Percentiles rank a stretch among this genome's conserved stretches.
phyloP scores from a whole-genome alignment of 92 coral and sea anemone genomes.

The Siderastrea radians region DNA sequence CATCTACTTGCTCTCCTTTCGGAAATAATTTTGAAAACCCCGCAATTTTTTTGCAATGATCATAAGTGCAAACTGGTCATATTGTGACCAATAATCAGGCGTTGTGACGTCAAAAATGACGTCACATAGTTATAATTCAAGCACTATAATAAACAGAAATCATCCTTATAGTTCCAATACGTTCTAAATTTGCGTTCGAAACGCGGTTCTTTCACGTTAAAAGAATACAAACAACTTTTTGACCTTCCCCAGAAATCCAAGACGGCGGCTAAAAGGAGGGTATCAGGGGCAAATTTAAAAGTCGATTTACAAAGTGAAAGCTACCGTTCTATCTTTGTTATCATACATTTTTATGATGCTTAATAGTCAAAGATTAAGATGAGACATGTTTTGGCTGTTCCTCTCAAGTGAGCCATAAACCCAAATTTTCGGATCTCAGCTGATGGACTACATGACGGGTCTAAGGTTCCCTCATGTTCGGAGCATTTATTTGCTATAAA shows the following conservation, averaged over 20 bases:
- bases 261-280: conserved; percentile 46
- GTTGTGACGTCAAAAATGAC: too few species aligned
- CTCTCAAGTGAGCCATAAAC: conserved; percentile 50
- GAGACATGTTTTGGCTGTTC: conserved; percentile 52
- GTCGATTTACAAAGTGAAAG: conserved; percentile 50
- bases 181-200: background rate
- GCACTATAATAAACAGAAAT: background rate
- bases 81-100: too few species aligned
- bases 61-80: conserved; percentile 12
- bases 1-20: too few species aligned
- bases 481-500: too few species aligned
- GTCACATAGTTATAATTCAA: too few species aligned
- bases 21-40: background rate
- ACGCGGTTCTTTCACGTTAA: background rate
- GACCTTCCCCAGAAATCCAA: conserved; percentile 24
- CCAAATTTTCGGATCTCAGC: too few species aligned
- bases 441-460: too few species aligned
- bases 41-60: background rate
- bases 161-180: background rate
- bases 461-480: too few species aligned
- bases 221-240: conserved; percentile 21
- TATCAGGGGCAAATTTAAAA: conserved; percentile 18
- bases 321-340: conserved; percentile 71
- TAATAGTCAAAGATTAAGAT: conserved; percentile 36
- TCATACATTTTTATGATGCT: conserved; percentile 49